Evolutionary conservation across 2,797 vertebrate genomes (phyloP).

Genomic region (Sebastes kiyomatsui): DNA sequence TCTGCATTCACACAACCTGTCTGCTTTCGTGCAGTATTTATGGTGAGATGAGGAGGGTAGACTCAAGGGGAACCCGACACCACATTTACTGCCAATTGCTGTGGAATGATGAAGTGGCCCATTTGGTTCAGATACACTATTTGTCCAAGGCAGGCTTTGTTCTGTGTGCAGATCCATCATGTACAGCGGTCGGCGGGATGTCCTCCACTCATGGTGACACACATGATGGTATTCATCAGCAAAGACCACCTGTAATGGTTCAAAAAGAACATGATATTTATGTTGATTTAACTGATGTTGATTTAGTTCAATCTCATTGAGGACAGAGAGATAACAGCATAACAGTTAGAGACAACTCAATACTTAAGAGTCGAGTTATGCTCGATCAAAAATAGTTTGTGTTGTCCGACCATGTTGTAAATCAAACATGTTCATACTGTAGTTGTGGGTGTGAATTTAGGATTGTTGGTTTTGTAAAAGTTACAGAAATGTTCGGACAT

Average conservation of each 20-base stretch:
- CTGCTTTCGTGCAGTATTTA: conserved; percentile 75
- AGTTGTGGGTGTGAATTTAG: not conserved
- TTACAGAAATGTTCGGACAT: not conserved
- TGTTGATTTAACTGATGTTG: not conserved
- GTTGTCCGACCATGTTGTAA: not conserved
- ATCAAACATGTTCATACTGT: not conserved
- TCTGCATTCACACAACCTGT: conserved; percentile 36
- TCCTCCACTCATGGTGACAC: not conserved
- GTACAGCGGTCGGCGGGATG: conserved; percentile 9
- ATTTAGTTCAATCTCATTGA: not conserved
- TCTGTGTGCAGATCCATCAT: conserved; percentile 67
- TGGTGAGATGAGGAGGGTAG: conserved; percentile 65
- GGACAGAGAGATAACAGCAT: not conserved
- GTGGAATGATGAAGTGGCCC: conserved; percentile 78
- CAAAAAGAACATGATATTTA: not conserved
- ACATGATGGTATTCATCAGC: not conserved
- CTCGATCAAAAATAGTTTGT: not conserved
- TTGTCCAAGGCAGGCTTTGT: conserved; percentile 53
- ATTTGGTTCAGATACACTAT: conserved; percentile 75
- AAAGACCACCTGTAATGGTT: conserved; percentile 7
- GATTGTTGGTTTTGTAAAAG: not conserved
- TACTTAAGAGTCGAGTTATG: too few species aligned
- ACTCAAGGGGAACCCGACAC: conserved; percentile 74
- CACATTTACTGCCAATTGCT: conserved; percentile 79
- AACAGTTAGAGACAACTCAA: too few species aligned